A percentile compares a stretch with the other conserved stretches of the same genome.
These are phyloP conservation scores for Saxidomus purpurata DNA, from an alignment of 1,140 invertebrate genomes.

Conservation along the genomic window DNA sequence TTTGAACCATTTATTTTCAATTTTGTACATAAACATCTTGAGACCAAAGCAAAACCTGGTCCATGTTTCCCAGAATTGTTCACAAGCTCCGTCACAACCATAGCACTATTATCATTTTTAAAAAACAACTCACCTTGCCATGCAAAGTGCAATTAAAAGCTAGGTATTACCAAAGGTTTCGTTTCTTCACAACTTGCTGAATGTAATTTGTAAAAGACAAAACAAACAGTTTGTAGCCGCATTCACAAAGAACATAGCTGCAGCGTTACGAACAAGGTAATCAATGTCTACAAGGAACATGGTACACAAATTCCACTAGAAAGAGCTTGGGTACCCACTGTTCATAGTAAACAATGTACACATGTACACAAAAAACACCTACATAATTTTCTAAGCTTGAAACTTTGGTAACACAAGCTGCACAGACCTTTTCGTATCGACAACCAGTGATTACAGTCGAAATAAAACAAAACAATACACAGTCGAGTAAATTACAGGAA, in stretches of 20 bases:
- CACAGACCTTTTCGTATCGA: constrained; percentile 1
- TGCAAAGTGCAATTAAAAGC: not conserved
- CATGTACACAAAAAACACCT: too few relatives aligned
- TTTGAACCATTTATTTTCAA: too few relatives aligned
- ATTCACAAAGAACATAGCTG: too few relatives aligned
- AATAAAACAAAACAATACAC: not conserved
- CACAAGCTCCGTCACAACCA: constrained; percentile 41
- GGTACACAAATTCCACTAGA: too few relatives aligned
- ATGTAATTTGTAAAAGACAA: not conserved
- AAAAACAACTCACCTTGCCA: not conserved
- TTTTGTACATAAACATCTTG: too few relatives aligned
- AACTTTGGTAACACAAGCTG: not conserved
- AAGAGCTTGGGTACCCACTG: too few relatives aligned
- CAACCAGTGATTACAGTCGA: not conserved
- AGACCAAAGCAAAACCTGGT: too few relatives aligned
- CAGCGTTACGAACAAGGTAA: too few relatives aligned
- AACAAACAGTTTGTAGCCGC: not conserved
- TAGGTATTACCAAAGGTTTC: not conserved
- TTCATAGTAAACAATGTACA: too few relatives aligned
- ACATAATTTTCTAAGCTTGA: too few relatives aligned
- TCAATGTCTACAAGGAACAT: too few relatives aligned
- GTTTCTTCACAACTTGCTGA: not conserved
- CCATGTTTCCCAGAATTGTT: too few relatives aligned
- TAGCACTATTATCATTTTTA: constrained; percentile 21
- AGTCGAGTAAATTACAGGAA: not conserved